Conservation (phyloP, 2,113 vertebrate species). For the Etia nguti region DNA sequence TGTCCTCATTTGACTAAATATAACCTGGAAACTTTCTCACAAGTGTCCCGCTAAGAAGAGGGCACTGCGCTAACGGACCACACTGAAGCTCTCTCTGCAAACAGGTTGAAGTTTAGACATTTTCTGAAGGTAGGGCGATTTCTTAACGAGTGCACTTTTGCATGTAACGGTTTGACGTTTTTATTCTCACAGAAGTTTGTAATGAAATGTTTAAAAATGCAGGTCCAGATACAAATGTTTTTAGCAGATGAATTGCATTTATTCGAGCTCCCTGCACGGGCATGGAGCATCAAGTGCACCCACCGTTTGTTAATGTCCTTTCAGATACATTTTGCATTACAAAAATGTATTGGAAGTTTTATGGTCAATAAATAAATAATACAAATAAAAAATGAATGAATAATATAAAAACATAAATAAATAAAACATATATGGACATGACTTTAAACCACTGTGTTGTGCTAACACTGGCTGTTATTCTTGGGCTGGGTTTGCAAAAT, state of each 20-base stretch:
- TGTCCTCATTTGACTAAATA: slow-evolving; percentile 36
- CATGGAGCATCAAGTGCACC: neutral
- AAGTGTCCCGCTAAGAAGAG: neutral
- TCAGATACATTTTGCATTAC: neutral
- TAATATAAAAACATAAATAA: neutral
- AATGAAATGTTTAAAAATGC: neutral
- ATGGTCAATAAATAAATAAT: neutral
- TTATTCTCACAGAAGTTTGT: neutral
- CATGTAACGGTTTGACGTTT: neutral
- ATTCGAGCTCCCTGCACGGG: neutral
- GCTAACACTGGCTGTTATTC: neutral
- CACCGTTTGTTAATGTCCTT: neutral
- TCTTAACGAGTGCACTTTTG: neutral
- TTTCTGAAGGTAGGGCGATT: slow-evolving; percentile 7
- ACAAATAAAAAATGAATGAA: neutral
- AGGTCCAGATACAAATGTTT: neutral
- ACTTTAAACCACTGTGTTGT: neutral
- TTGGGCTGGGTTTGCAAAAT: neutral
- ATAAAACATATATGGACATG: neutral
- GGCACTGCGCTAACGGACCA: neutral
- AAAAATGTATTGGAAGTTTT: neutral
- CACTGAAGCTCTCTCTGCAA: neutral
- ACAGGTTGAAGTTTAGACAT: slow-evolving; percentile 28
- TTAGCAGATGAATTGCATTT: neutral
- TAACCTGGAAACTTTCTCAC: slow-evolving; percentile 9